A percentile compares a stretch with the other conserved stretches of the same genome.
phyloP scores from a whole-genome alignment of 2,888 invertebrate species.

The Morinoia aosen region DNA sequence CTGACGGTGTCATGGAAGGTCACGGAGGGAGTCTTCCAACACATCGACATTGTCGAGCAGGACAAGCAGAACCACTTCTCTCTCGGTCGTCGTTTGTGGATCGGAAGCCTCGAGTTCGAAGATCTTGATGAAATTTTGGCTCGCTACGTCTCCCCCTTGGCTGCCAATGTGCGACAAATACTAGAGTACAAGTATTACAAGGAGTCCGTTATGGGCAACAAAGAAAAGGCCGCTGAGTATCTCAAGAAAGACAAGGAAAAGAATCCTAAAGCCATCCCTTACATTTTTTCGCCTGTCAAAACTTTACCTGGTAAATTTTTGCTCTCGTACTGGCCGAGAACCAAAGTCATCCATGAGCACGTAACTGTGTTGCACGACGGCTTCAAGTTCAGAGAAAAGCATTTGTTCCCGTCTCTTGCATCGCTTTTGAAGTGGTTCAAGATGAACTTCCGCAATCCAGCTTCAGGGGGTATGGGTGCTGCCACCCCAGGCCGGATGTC shows the following conservation, averaged over 20 bases:
- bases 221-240: conserved; percentile 89
- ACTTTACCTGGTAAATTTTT: conserved; percentile 92
- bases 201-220: conserved; percentile 82
- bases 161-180: conserved; percentile 90
- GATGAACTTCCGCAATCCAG: conserved; percentile 91
- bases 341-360: conserved; percentile 90
- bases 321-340: conserved; percentile 91
- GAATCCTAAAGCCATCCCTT: conserved; percentile 89
- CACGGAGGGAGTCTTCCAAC: conserved; percentile 91
- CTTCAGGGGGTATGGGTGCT: conserved; percentile 81
- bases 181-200: conserved; percentile 92
- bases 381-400: conserved; percentile 88
- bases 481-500: conserved; percentile 79
- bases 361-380: conserved; percentile 93
- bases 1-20: conserved; percentile 99
- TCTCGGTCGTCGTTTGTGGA: conserved; percentile 88
- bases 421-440: conserved; percentile 96
- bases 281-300: conserved; percentile 81
- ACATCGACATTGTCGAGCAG: conserved; percentile 95
- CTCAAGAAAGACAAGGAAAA: conserved; percentile 90
- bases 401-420: conserved; percentile 83
- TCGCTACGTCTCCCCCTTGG: conserved; percentile 96
- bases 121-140: conserved; percentile 99
- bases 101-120: conserved; percentile 94
- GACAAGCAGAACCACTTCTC: conserved; percentile 97